Conservation (phyloP, 1,140 invertebrate genomes). For the Zaprionus tsacasi region DNA sequence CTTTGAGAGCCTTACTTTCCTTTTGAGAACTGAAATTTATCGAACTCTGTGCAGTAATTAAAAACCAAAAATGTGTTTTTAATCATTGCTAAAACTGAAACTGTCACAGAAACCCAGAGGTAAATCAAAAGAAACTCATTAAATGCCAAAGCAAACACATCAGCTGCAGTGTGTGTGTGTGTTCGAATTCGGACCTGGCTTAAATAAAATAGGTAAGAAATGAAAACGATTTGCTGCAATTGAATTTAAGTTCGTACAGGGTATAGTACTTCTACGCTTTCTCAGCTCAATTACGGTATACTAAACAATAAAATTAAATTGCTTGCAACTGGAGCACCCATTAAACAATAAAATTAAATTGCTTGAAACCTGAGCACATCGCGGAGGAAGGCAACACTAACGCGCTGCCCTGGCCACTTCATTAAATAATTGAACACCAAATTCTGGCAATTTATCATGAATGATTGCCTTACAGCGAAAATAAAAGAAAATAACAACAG, state of each 20-base stretch:
- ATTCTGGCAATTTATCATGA: constrained; percentile 72
- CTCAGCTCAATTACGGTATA: background rate
- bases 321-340: constrained; percentile 57
- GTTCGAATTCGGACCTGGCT: background rate
- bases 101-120: background rate
- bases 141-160: background rate
- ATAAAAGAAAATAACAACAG: constrained; percentile 7
- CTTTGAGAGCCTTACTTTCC: background rate
- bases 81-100: background rate
- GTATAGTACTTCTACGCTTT: background rate
- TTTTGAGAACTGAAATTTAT: background rate
- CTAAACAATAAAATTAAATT: constrained; percentile 41
- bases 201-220: background rate
- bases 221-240: background rate
- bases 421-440: constrained; percentile 79
- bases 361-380: constrained; percentile 58
- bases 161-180: background rate
- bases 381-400: constrained; percentile 19
- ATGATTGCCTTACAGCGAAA: constrained; percentile 54
- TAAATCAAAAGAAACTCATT: background rate
- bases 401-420: constrained; percentile 49
- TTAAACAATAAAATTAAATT: constrained; percentile 43
- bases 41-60: background rate
- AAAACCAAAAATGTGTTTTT: constrained; percentile 12
- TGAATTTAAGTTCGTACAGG: background rate